Conservation (phyloP, 2,113 vertebrate genomes). For the Phalacrocorax brasilianus region DNA sequence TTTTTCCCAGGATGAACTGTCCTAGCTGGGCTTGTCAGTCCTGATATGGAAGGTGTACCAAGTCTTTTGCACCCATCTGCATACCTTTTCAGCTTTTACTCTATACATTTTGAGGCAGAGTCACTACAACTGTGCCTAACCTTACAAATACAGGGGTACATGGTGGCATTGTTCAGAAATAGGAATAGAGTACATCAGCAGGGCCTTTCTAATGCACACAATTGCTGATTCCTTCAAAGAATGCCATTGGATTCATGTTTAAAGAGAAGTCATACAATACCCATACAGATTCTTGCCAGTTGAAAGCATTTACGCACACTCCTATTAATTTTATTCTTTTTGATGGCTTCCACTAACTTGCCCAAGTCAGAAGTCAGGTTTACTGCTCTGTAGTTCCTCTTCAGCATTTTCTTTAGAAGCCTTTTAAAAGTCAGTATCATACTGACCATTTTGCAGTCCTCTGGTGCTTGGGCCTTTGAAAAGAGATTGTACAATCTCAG, state of each 20-base stretch:
- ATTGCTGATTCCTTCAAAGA: not conserved
- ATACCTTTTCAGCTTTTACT: not conserved
- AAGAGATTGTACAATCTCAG: not conserved
- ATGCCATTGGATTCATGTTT: not conserved
- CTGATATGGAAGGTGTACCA: not conserved
- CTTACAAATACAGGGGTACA: not conserved
- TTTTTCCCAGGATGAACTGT: not conserved
- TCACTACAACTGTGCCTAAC: not conserved
- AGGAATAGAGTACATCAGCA: not conserved
- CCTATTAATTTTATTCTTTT: not conserved
- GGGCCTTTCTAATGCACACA: not conserved
- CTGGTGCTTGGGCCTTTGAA: not conserved
- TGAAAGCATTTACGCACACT: not conserved
- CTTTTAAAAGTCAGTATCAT: not conserved
- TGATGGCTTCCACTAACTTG: not conserved
- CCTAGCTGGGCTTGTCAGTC: not conserved
- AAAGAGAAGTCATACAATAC: not conserved
- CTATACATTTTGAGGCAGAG: not conserved
- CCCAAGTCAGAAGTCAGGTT: not conserved
- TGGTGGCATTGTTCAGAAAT: not conserved
- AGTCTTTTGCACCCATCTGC: not conserved
- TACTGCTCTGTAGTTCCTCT: not conserved
- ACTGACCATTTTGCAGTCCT: not conserved
- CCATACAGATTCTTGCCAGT: not conserved
- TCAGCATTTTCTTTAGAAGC: not conserved